A percentile compares a stretch with the other conserved stretches of the same genome.
Conservation (phyloP, 2,888 invertebrate genomes). For the Mimachlamys varia region DNA sequence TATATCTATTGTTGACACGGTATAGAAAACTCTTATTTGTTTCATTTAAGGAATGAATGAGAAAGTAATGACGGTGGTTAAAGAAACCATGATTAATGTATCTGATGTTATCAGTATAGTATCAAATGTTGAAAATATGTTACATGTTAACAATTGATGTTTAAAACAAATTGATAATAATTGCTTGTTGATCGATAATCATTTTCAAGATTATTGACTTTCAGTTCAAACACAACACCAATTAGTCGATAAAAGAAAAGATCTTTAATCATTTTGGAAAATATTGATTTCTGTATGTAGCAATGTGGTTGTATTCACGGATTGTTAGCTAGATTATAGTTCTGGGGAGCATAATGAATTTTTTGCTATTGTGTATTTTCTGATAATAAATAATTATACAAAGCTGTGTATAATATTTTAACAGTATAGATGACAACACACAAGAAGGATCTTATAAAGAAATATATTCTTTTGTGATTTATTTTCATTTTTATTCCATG, state of each 20-base stretch:
- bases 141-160: too few relatives aligned
- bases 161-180: too few relatives aligned
- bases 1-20: too few relatives aligned
- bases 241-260: background rate
- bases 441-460: background rate
- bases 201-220: background rate
- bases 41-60: too few relatives aligned
- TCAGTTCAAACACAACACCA: background rate
- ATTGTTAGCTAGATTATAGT: background rate
- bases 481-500: background rate
- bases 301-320: too few relatives aligned
- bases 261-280: background rate
- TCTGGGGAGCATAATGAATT: background rate
- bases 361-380: background rate
- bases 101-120: too few relatives aligned
- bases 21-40: too few relatives aligned
- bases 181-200: background rate
- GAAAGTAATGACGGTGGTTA: too few relatives aligned
- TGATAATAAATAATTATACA: background rate
- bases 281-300: background rate
- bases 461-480: background rate
- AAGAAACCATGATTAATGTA: too few relatives aligned
- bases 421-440: background rate
- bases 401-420: background rate
- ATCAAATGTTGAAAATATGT: too few relatives aligned